Evolutionary conservation across 2,797 vertebrate species (phyloP).

Genomic region (Trematomus bernacchii): DNA sequence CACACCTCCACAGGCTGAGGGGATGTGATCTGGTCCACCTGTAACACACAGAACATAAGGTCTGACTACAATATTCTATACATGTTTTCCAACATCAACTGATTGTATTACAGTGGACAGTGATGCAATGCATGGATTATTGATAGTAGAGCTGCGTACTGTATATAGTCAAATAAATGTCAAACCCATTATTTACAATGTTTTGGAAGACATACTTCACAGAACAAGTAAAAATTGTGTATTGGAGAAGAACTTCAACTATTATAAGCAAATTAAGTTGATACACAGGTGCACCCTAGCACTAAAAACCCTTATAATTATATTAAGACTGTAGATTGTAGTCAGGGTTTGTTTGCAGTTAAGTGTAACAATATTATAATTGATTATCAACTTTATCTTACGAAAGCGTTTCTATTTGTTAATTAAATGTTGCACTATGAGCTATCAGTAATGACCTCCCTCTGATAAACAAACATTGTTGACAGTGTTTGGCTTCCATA

Average conservation of each 20-base stretch:
- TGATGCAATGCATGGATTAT: background rate
- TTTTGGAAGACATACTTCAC: background rate
- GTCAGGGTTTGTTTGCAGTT: background rate
- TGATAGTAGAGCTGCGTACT: background rate
- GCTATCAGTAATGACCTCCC: constrained; percentile 1
- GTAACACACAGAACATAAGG: constrained; percentile 36
- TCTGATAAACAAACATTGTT: constrained; percentile 36
- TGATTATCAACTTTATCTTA: background rate
- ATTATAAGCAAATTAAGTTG: too few relatives aligned
- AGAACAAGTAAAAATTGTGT: background rate
- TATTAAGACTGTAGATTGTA: background rate
- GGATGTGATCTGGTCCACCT: constrained; percentile 76
- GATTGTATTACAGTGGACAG: background rate
- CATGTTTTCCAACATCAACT: background rate
- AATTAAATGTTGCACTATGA: background rate
- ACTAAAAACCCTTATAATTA: background rate
- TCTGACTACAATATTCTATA: background rate
- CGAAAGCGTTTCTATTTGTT: background rate
- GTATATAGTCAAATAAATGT: background rate
- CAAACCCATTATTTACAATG: background rate
- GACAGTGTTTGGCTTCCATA: background rate
- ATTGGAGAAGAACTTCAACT: background rate
- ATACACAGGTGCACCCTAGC: background rate
- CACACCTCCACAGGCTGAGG: constrained; percentile 86
- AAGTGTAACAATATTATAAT: background rate